These are phyloP conservation scores for Artibeus jamaicensis DNA, from an alignment of 2,797 vertebrate species.

Conservation along the genomic window DNA sequence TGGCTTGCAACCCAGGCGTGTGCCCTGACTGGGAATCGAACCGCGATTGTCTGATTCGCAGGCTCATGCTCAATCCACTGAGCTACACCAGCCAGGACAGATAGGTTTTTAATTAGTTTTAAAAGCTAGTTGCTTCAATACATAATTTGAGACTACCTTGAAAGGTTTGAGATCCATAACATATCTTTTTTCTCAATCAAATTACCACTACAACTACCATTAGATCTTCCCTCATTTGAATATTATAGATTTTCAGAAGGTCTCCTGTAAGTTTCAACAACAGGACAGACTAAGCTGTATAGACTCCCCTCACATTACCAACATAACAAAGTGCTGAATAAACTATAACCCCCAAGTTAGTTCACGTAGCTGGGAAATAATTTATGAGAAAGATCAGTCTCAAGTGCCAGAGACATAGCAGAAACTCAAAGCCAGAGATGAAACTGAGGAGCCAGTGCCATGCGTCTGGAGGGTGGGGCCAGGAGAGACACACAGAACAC, in stretches of 20 bases:
- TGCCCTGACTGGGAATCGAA: too few species aligned
- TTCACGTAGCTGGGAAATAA: background rate
- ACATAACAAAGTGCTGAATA: background rate
- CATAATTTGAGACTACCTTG: background rate
- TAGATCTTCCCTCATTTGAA: background rate
- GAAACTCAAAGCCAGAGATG: background rate
- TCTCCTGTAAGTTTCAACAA: background rate
- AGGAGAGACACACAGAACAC: background rate
- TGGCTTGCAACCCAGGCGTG: too few species aligned
- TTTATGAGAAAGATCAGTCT: background rate
- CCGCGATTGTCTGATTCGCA: too few species aligned
- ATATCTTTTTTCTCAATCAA: background rate
- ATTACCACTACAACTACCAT: background rate
- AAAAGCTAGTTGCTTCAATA: background rate
- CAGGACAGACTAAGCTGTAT: background rate
- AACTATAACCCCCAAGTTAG: background rate
- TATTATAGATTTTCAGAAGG: background rate
- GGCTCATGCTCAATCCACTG: too few species aligned
- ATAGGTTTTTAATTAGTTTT: slow-evolving; percentile 27
- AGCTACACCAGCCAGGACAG: too few species aligned
- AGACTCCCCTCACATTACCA: background rate
- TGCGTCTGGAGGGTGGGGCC: background rate
- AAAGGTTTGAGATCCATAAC: background rate
- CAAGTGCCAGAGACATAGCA: background rate
- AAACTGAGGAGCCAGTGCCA: background rate